Percentiles rank a stretch among this genome's conserved stretches.
Conservation (phyloP, 2,113 vertebrate genomes). For the Eubucco bourcierii region DNA sequence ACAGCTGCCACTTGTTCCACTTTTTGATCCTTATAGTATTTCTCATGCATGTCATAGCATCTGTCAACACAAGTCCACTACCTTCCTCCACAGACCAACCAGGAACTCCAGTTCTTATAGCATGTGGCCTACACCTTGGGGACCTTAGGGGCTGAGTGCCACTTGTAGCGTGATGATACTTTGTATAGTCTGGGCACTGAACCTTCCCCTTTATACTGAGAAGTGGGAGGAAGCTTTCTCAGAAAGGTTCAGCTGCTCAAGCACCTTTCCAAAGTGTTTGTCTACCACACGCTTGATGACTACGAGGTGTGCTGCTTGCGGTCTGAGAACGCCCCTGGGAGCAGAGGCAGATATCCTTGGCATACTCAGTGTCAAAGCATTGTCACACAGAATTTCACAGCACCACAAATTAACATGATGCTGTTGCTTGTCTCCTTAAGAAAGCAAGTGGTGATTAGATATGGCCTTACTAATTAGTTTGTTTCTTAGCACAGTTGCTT, state of each 20-base stretch:
- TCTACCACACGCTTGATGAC: not conserved
- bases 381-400: not conserved
- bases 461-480: not conserved
- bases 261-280: not conserved
- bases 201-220: not conserved
- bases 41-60: not conserved
- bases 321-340: not conserved
- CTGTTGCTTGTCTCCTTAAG: not conserved
- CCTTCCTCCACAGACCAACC: rapidly evolving
- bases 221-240: not conserved
- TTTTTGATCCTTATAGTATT: not conserved
- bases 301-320: not conserved
- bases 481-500: not conserved
- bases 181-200: not conserved
- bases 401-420: not conserved
- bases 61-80: not conserved
- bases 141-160: not conserved
- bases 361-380: not conserved
- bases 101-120: not conserved
- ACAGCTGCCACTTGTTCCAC: not conserved
- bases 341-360: not conserved
- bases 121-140: not conserved
- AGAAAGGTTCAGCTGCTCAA: not conserved
- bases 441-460: not conserved
- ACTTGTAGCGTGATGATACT: not conserved